Conservation (phyloP, 2,888 invertebrate species). For the Ditylenchus weischeri region DNA sequence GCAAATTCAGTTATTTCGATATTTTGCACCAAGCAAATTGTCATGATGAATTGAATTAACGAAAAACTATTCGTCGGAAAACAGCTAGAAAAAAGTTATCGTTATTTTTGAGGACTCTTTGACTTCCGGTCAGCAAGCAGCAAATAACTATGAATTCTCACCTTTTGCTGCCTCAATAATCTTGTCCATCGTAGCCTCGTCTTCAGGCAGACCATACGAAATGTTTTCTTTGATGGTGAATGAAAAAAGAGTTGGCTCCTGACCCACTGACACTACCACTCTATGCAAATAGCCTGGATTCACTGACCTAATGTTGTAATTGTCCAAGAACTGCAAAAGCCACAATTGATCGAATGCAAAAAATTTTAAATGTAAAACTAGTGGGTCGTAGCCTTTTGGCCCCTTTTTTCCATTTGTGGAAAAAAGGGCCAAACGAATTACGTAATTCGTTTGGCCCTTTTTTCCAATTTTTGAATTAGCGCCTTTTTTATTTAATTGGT, state of each 20-base stretch:
- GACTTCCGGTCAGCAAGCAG: too few species aligned
- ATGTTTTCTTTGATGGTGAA: constrained; percentile 42
- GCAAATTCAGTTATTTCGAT: too few species aligned
- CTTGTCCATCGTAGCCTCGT: constrained; percentile 58
- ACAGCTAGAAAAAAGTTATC: neutral
- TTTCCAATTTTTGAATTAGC: too few species aligned
- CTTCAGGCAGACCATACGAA: constrained; percentile 56
- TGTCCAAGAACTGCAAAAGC: constrained; percentile 42
- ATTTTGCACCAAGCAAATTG: too few species aligned
- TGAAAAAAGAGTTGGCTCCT: constrained; percentile 47
- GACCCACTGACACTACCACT: constrained; percentile 52
- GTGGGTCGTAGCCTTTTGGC: too few species aligned
- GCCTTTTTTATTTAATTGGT: too few species aligned
- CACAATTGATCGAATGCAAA: too few species aligned
- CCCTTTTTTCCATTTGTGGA: too few species aligned
- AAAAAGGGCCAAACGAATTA: too few species aligned
- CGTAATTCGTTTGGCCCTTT: too few species aligned
- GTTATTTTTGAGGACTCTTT: too few species aligned
- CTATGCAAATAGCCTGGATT: constrained; percentile 52
- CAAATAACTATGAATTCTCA: neutral
- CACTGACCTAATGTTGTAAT: constrained; percentile 46
- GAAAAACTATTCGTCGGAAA: neutral
- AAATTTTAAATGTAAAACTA: too few species aligned
- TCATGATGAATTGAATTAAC: neutral
- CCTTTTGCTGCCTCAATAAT: constrained; percentile 59